A percentile compares a stretch with the other conserved stretches of the same genome.
Conservation (phyloP, 2,797 vertebrate species). For the Phataginus tricuspis region DNA sequence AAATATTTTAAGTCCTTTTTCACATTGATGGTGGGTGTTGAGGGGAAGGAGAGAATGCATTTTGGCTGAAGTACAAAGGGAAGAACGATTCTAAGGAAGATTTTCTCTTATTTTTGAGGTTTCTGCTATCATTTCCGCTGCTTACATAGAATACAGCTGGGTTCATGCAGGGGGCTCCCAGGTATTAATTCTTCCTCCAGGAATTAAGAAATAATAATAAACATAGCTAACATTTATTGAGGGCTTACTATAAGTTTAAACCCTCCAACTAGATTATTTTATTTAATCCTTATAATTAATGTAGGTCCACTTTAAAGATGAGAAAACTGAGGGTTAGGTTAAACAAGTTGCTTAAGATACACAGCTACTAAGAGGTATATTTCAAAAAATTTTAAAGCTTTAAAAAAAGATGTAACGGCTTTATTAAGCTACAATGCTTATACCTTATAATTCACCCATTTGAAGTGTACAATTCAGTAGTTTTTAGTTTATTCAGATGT, state of each 20-base stretch:
- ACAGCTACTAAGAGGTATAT: not conserved
- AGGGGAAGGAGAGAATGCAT: not conserved
- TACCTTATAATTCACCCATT: not conserved
- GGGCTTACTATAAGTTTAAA: not conserved
- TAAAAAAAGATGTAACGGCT: not conserved
- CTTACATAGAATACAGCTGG: not conserved
- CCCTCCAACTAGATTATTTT: not conserved
- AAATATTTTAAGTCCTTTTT: constrained; percentile 13
- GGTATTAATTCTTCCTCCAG: not conserved
- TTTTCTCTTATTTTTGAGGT: not conserved
- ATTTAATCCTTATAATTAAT: constrained; percentile 38
- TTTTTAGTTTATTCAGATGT: not conserved
- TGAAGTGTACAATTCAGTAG: not conserved
- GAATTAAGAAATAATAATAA: constrained; percentile 7
- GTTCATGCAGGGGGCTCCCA: not conserved
- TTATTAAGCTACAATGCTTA: not conserved
- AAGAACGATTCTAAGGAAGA: not conserved
- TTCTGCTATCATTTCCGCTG: not conserved
- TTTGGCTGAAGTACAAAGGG: not conserved
- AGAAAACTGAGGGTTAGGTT: not conserved
- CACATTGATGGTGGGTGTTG: not conserved
- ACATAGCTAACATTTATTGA: not conserved
- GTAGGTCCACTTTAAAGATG: not conserved
- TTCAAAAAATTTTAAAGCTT: too few species aligned
- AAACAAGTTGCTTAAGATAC: not conserved